Conservation (phyloP, 2,797 vertebrate species). For the Pteropus rufus region DNA sequence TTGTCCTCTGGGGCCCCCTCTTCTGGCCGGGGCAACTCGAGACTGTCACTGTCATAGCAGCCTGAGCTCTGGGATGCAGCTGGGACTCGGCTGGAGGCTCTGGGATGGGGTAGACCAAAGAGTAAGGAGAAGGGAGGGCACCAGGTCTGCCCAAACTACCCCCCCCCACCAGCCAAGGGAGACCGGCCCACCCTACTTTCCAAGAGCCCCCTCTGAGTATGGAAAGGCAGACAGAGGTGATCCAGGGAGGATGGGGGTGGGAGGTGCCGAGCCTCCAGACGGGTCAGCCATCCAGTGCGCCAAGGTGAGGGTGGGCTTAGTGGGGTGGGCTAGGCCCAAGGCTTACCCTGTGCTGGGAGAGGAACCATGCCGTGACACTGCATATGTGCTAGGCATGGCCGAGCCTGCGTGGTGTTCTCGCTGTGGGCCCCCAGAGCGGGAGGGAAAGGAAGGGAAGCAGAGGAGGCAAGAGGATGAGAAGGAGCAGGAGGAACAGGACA, state of each 20-base stretch:
- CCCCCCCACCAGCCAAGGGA: not conserved
- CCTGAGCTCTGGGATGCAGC: constrained; percentile 94
- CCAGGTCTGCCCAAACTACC: not conserved
- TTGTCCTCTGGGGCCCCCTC: constrained; percentile 88
- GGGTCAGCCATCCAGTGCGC: not conserved
- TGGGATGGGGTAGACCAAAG: constrained; percentile 69
- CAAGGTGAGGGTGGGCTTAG: constrained; percentile 5
- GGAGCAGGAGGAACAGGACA: not conserved
- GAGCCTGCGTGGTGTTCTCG: constrained; percentile 81
- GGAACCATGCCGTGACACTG: constrained; percentile 80
- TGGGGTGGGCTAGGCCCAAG: not conserved
- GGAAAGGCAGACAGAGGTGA: not conserved
- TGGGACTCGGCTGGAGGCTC: constrained; percentile 92
- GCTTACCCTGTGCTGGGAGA: constrained; percentile 86
- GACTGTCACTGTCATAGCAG: constrained; percentile 96
- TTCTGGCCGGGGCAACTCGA: constrained; percentile 91
- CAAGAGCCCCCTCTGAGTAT: not conserved
- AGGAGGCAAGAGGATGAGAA: constrained; percentile 32
- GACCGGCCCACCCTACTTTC: not conserved
- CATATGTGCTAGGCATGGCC: constrained; percentile 78
- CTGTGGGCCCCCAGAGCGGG: constrained; percentile 71
- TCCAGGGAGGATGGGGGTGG: not conserved
- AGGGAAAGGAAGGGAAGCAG: not conserved
- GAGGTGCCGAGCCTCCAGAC: not conserved
- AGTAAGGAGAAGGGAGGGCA: constrained; percentile 8